phyloP scores from a whole-genome alignment of 2,797 vertebrate genomes.

The Cephalopachus bancanus region DNA sequence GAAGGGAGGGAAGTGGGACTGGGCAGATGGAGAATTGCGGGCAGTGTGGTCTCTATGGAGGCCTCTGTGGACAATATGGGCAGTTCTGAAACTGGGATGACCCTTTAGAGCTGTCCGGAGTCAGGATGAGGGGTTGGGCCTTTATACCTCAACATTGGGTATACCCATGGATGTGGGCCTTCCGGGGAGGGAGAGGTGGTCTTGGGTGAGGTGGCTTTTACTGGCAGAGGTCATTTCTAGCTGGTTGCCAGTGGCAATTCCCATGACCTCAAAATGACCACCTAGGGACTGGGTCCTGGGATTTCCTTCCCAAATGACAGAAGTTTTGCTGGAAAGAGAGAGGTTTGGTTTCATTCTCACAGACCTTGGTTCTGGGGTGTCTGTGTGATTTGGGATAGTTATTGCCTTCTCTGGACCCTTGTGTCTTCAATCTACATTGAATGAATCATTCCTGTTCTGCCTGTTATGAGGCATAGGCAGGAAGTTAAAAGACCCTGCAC shows the following conservation, averaged over 20 bases:
- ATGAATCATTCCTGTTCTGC: fast-evolving
- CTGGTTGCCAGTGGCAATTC: neutral
- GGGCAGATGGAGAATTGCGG: neutral
- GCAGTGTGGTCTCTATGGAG: fast-evolving
- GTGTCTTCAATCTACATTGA: fast-evolving
- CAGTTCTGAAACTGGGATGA: neutral
- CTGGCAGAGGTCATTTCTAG: neutral
- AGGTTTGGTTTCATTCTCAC: neutral
- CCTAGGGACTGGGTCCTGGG: neutral
- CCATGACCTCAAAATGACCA: neutral
- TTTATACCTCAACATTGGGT: neutral
- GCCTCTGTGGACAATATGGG: fast-evolving
- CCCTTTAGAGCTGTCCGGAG: neutral
- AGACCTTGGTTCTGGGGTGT: neutral
- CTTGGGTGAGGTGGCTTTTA: neutral
- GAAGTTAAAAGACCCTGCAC: neutral
- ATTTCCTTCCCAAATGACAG: neutral
- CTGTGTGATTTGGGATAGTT: neutral
- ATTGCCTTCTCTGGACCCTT: neutral
- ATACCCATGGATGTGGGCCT: neutral
- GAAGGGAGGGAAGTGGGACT: neutral
- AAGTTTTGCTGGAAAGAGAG: neutral
- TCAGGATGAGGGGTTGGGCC: neutral
- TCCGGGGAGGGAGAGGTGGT: neutral
- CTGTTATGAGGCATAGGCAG: neutral